phyloP scores from a whole-genome alignment of 2,113 vertebrate species.

The Dasyprocta punctata region DNA sequence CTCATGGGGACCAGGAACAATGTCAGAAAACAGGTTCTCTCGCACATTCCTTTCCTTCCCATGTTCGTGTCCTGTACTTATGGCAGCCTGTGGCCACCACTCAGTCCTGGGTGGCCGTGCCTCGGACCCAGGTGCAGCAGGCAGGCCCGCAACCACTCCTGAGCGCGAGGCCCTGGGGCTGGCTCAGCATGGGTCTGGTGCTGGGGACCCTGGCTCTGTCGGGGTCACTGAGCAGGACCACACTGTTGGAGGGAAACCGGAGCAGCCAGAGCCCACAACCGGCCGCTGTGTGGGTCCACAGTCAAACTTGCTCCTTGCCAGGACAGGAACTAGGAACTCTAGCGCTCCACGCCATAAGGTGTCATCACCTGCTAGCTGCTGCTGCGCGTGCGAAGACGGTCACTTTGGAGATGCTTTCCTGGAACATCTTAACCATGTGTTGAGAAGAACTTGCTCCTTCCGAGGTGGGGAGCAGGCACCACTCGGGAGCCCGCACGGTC shows the following conservation, averaged over 20 bases:
- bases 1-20: not conserved
- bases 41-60: not conserved
- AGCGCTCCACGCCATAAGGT: not conserved
- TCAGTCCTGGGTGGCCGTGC: not conserved
- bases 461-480: not conserved
- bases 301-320: not conserved
- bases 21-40: not conserved
- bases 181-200: not conserved
- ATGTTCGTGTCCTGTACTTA: not conserved
- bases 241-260: not conserved
- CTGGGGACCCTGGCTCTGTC: not conserved
- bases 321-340: not conserved
- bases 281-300: not conserved
- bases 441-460: not conserved
- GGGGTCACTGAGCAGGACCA: not conserved
- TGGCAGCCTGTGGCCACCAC: not conserved
- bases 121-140: not conserved
- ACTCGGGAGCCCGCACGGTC: not conserved
- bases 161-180: not conserved
- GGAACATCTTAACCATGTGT: not conserved
- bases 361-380: not conserved
- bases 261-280: not conserved
- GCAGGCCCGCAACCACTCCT: not conserved
- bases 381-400: not conserved
- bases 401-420: constrained; percentile 9